phyloP scores from a whole-genome alignment of 1,140 invertebrate genomes.

The Apis mellifera region Amel_HAv3.1 CM009946.2:6655001-6655500 shows the following conservation, averaged over 20 bases:
- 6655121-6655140: not conserved
- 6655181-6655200: not conserved
- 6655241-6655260: not conserved
- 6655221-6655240: not conserved
- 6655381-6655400: not conserved
- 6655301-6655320: slow-evolving; percentile 18
- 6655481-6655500: not conserved
- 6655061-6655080: not conserved
- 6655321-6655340: not conserved
- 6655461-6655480: not conserved
- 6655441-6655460: too few species aligned
- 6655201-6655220: not conserved
- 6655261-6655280: not conserved
- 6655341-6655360: not conserved
- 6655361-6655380: not conserved
- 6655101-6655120: slow-evolving; percentile 17
- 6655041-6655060: not conserved
- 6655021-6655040: not conserved
- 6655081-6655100: not conserved
- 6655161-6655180: not conserved
- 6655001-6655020: too few species aligned
- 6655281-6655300: not conserved
- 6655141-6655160: not conserved
- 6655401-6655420: not conserved
- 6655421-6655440: not conserved